Evolutionary conservation across 2,797 vertebrate genomes (phyloP).

Genomic region (Rhincodon typus): DNA sequence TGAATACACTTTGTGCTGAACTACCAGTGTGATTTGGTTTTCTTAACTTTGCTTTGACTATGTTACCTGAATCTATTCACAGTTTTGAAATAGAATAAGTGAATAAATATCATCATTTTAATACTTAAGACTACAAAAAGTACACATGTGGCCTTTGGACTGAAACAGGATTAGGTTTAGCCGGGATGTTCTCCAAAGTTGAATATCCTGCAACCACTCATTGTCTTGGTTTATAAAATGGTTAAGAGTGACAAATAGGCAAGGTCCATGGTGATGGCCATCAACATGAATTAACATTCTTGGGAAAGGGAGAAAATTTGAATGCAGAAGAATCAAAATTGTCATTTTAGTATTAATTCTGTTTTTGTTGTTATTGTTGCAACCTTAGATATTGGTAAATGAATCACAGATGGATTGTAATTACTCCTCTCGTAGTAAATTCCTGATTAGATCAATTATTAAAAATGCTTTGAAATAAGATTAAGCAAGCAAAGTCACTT

Average conservation of each 20-base stretch:
- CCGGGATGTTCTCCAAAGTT: neutral
- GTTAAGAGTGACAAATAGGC: neutral
- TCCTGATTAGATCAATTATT: neutral
- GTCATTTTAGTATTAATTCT: neutral
- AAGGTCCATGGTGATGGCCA: neutral
- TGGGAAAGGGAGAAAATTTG: neutral
- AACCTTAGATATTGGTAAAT: neutral
- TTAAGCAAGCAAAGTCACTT: neutral
- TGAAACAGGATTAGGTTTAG: neutral
- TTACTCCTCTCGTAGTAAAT: neutral
- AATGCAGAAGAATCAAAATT: neutral
- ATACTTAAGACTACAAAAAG: neutral
- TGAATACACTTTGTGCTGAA: neutral
- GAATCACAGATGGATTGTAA: neutral
- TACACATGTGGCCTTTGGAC: neutral
- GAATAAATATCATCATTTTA: neutral
- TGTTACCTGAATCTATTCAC: neutral
- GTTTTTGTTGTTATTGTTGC: neutral
- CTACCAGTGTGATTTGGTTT: neutral
- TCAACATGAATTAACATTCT: neutral
- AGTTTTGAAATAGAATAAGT: neutral
- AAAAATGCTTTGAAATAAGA: neutral
- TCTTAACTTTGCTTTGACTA: neutral
- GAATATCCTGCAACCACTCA: neutral
- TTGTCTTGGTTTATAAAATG: neutral